Percentiles rank a stretch among this genome's conserved stretches.
phyloP scores from a whole-genome alignment of 2,888 invertebrate species.

The Drosophila fungiperda region DNA sequence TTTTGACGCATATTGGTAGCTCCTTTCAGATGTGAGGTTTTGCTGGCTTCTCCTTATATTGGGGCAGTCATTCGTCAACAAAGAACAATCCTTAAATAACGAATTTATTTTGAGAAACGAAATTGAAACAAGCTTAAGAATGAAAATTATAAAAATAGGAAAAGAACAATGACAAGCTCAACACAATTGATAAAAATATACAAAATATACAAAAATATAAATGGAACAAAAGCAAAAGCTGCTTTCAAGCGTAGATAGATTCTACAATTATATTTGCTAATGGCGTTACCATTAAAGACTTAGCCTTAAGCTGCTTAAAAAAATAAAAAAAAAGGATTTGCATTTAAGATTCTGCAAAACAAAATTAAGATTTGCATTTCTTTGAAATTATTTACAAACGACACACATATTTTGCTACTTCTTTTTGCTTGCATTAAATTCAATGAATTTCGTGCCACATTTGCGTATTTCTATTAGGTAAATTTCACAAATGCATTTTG shows the following conservation, averaged over 20 bases:
- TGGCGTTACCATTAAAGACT: neutral
- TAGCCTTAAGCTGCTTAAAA: neutral
- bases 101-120: slow-evolving; percentile 68
- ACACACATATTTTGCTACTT: neutral
- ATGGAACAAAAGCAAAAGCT: slow-evolving; percentile 24
- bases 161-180: slow-evolving; percentile 12
- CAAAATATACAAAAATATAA: slow-evolving; percentile 57
- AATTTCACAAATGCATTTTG: slow-evolving; percentile 68
- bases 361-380: neutral
- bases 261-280: slow-evolving; percentile 4
- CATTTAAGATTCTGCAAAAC: neutral
- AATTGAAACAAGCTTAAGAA: neutral
- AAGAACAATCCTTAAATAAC: slow-evolving; percentile 65
- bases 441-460: slow-evolving; percentile 37
- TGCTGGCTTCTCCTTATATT: neutral
- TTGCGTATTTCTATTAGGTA: slow-evolving; percentile 46
- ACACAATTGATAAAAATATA: slow-evolving; percentile 52
- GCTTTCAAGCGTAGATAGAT: slow-evolving; percentile 19
- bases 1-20: slow-evolving; percentile 58
- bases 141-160: neutral
- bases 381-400: neutral
- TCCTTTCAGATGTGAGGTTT: neutral
- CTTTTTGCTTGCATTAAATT: slow-evolving; percentile 8
- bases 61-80: slow-evolving; percentile 45
- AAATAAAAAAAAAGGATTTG: neutral